Percentiles rank a stretch among this genome's conserved stretches.
Conservation (phyloP, 2,797 vertebrate genomes). For the Morus bassanus region DNA sequence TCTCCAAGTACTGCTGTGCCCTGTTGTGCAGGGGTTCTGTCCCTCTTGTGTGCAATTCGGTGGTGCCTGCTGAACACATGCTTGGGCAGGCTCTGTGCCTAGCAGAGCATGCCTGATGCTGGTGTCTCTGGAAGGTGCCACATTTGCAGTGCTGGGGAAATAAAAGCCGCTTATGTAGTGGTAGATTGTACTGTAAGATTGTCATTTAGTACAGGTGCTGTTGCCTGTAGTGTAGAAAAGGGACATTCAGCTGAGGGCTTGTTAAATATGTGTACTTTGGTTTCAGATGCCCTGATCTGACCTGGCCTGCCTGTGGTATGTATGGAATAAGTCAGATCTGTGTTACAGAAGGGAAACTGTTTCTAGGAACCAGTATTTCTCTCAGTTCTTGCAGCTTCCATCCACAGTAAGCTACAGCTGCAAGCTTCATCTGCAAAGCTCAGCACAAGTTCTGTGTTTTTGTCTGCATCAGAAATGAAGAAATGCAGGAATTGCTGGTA, state of each 20-base stretch:
- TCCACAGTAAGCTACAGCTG: neutral
- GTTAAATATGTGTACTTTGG: neutral
- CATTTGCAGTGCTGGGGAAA: neutral
- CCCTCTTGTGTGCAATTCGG: no score
- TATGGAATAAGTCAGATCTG: neutral
- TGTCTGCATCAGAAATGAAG: neutral
- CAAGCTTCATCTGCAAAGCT: neutral
- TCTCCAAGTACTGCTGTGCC: neutral
- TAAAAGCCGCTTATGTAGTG: neutral
- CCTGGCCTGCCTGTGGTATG: neutral
- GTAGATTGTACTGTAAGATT: neutral
- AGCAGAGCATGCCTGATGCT: neutral
- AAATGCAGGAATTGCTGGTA: neutral
- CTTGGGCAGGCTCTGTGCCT: neutral
- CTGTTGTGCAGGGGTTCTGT: rapidly evolving
- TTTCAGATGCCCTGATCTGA: neutral
- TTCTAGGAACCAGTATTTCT: neutral
- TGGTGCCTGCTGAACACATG: rapidly evolving
- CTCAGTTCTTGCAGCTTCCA: neutral
- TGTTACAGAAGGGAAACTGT: neutral
- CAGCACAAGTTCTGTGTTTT: neutral
- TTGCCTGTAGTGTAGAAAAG: neutral
- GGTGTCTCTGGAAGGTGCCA: neutral
- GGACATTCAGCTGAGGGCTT: neutral
- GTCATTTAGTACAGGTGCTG: neutral